These are phyloP conservation scores for Vulpes ferrilata DNA, from an alignment of 2,113 vertebrate species.

Conservation along the genomic window DNA sequence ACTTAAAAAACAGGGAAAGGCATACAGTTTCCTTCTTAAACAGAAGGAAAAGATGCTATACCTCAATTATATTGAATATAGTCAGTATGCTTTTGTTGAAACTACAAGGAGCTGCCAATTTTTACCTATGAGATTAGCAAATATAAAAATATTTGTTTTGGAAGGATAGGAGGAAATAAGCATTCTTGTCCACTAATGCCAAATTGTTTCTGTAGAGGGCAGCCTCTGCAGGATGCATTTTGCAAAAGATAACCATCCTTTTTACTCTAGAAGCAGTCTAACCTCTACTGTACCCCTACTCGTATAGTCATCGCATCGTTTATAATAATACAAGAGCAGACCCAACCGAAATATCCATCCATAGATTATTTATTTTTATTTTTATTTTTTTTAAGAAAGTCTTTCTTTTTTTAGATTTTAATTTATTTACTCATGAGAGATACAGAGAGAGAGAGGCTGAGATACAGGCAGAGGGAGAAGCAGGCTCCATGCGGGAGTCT, in stretches of 20 bases:
- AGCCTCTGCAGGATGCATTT: background rate
- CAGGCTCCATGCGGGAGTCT: no score
- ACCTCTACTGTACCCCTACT: background rate
- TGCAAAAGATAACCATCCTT: background rate
- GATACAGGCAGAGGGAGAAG: no score
- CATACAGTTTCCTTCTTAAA: background rate
- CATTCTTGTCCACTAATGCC: background rate
- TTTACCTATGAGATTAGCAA: slow-evolving; percentile 5
- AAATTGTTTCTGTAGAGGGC: background rate
- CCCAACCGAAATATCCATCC: background rate
- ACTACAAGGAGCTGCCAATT: background rate
- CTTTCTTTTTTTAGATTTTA: no score
- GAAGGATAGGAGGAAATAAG: background rate
- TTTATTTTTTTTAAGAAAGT: no score
- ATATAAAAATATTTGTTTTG: background rate
- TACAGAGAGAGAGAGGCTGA: no score
- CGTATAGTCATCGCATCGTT: background rate
- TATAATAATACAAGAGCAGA: background rate
- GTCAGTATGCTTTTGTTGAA: background rate
- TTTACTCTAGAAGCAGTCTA: background rate
- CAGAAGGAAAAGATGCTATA: background rate
- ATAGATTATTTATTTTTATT: no score
- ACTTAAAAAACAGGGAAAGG: background rate
- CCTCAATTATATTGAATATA: background rate
- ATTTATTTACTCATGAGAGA: no score